Evolutionary conservation across 2,797 vertebrate species (phyloP), one percentile per base, ranked within the genome.

Genomic region (Alfaro cultratus): DNA sequence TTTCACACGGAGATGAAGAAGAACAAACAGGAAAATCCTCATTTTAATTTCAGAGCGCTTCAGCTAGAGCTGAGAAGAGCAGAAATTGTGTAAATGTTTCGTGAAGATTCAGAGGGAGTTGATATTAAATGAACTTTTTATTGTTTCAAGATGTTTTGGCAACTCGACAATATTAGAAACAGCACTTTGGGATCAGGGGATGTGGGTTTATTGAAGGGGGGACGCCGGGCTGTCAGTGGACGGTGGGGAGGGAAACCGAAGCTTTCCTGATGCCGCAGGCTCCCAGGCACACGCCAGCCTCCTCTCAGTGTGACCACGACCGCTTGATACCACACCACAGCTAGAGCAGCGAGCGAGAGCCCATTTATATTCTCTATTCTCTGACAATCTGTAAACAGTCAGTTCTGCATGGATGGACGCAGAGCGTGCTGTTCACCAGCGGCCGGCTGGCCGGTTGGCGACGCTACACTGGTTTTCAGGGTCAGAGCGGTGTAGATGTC

Each of bases 381-480:
- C 86, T 79, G 55, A 53, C 85, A 80, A 85, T 88, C 87, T 86
- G 88, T 89, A 90, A 92, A 91, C 92, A 93, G 83, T 82, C 82
- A 73, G 91, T 92, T 92, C 86, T 87, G 88, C 83, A 36, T 78
- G 88, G 73, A 76, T 76, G 88, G 78, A 83, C 83, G 72, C 75
- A 18, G 1, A 77, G 84, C 31, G 84, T 83, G 84, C 80, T 78
- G 87, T 78, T 86, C 71, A 80, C 84, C 87, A 76, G 84, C 45
- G 10, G 87, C 85, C n/a, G 80, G 76, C 85, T 81, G 1, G 87
- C 86, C 26, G 81, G 76, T 83, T 81, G 1, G 92, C 74, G 86
- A 91, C n/a, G 92, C 39, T 90, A 88, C 89, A 86, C 75, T 85
- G 92, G 81, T 91, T 93, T 92, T 89, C 87, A 80, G 89, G 91